Percentiles rank a stretch among this genome's conserved stretches.
phyloP scores from a whole-genome alignment of 2,797 vertebrate species.

The Rhinoraja longicauda region DNA sequence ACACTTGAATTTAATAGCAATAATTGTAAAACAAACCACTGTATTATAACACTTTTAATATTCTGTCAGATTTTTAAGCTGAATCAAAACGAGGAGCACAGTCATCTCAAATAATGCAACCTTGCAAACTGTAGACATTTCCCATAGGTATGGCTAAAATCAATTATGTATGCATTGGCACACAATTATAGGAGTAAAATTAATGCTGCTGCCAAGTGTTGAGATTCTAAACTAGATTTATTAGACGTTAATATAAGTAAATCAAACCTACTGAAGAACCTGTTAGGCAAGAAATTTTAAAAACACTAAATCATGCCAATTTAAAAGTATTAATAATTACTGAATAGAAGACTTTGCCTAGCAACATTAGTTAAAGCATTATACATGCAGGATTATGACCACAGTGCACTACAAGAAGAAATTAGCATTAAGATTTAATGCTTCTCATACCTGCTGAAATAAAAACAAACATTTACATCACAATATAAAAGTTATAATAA shows the following conservation, averaged over 20 bases:
- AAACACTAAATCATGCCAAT: conserved; percentile 48
- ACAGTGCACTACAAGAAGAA: conserved; percentile 52
- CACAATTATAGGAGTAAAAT: not conserved
- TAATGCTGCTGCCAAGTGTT: conserved; percentile 63
- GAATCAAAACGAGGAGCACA: not conserved
- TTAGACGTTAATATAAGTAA: conserved; percentile 25
- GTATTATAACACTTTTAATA: not conserved
- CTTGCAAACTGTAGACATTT: not conserved
- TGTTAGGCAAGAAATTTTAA: conserved; percentile 21
- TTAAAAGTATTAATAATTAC: conserved; percentile 60
- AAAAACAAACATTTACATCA: conserved; percentile 63
- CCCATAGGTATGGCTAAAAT: not conserved
- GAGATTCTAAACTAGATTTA: not conserved
- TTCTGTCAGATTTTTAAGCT: not conserved
- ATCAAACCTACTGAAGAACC: conserved; percentile 10
- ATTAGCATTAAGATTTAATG: conserved; percentile 52
- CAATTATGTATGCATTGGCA: not conserved
- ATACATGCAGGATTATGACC: conserved; percentile 61
- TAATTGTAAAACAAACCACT: not conserved
- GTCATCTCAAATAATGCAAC: not conserved
- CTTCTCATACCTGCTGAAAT: conserved; percentile 90
- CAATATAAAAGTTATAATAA: conserved; percentile 41
- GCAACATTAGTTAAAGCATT: conserved; percentile 59
- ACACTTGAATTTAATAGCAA: not conserved
- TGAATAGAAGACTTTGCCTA: conserved; percentile 48